phyloP scores from a whole-genome alignment of 2,113 vertebrate species.

The Oryzias javanicus region DNA sequence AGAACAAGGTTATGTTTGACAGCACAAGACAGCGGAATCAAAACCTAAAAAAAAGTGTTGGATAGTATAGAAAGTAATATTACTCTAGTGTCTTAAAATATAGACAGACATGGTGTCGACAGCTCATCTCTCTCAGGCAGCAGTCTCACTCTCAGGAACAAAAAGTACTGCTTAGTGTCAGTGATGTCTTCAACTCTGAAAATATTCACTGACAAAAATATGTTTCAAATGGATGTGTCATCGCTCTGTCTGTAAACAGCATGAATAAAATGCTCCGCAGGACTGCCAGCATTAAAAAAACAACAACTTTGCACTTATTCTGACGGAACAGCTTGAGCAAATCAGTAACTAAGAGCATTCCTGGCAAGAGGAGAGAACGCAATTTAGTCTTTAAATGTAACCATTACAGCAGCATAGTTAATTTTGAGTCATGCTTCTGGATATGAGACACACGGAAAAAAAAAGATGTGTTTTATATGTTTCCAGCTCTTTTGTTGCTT shows the following conservation, averaged over 20 bases:
- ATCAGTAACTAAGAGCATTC: slow-evolving; percentile 11
- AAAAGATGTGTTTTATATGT: background rate
- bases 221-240: slow-evolving; percentile 36
- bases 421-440: background rate
- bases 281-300: slow-evolving; percentile 1
- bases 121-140: slow-evolving; percentile 4
- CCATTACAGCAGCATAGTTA: background rate
- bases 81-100: slow-evolving; percentile 7
- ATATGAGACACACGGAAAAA: background rate
- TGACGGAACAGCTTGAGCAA: slow-evolving; percentile 3
- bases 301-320: background rate
- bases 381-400: background rate
- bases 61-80: background rate
- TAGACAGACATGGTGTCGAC: background rate
- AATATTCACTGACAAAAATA: slow-evolving; percentile 35
- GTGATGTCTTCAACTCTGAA: slow-evolving; percentile 20
- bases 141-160: slow-evolving; percentile 16
- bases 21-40: background rate
- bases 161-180: slow-evolving; percentile 18
- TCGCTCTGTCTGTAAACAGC: slow-evolving; percentile 19
- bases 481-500: background rate
- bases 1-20: background rate
- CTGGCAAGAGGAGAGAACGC: background rate
- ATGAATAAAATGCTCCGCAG: slow-evolving; percentile 17
- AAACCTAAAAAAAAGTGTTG: background rate